phyloP scores from a whole-genome alignment of 2,888 invertebrate genomes.

The Ochlodes sylvanus region DNA sequence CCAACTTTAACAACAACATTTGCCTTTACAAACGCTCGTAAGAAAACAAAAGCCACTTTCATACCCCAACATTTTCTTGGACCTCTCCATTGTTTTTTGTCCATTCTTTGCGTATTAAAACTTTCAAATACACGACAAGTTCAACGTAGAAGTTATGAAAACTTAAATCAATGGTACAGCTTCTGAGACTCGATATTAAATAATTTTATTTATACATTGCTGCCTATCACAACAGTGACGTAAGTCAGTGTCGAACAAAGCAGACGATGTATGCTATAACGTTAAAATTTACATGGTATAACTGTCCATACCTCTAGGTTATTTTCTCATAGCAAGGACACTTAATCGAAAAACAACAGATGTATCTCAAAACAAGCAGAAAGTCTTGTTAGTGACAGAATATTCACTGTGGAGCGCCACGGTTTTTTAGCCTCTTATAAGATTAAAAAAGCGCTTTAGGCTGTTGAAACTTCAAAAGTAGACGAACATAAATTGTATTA shows the following conservation, averaged over 20 bases:
- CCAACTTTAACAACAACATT: constrained; percentile 14
- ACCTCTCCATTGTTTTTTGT: constrained; percentile 16
- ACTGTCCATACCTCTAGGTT: constrained; percentile 14
- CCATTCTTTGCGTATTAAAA: constrained; percentile 25
- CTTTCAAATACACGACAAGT: constrained; percentile 36
- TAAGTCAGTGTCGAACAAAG: background rate
- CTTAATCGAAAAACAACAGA: constrained; percentile 42
- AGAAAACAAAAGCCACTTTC: constrained; percentile 16
- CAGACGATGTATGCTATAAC: background rate
- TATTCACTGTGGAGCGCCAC: constrained; percentile 1
- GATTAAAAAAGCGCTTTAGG: constrained; percentile 5
- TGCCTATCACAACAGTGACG: background rate
- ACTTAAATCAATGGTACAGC: constrained; percentile 22
- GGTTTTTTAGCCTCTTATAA: background rate
- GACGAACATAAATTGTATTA: too few relatives aligned
- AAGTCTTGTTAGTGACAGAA: constrained; percentile 25
- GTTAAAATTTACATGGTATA: background rate
- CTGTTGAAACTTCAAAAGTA: background rate
- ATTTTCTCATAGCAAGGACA: constrained; percentile 37
- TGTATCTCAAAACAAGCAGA: constrained; percentile 32
- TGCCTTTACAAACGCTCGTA: constrained; percentile 9
- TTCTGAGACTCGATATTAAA: background rate
- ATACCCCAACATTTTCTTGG: constrained; percentile 3
- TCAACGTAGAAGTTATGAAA: constrained; percentile 28
- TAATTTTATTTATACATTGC: constrained; percentile 10